Percentiles rank a stretch among this genome's conserved stretches.
These are phyloP conservation scores for Falcunculus frontatus DNA, from an alignment of 2,113 vertebrate species.

Conservation along the genomic window DNA sequence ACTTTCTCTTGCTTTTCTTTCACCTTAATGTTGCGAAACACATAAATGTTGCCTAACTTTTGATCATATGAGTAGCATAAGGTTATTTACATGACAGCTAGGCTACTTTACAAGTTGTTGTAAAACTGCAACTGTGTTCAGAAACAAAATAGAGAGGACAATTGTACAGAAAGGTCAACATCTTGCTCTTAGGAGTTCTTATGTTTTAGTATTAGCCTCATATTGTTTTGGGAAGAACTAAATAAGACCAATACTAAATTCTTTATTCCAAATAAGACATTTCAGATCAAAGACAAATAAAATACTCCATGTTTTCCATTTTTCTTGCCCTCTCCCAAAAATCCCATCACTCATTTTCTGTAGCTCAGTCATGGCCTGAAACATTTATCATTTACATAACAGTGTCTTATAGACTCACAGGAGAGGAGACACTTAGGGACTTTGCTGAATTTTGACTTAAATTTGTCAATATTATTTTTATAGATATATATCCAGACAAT, in stretches of 20 bases:
- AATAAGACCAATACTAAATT: not conserved
- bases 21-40: slow-evolving; percentile 1
- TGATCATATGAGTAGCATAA: not conserved
- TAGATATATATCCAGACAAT: not conserved
- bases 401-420: not conserved
- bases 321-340: not conserved
- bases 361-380: not conserved
- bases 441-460: not conserved
- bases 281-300: not conserved
- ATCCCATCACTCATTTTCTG: not conserved
- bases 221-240: not conserved
- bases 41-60: not conserved
- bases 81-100: not conserved
- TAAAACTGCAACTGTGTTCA: not conserved
- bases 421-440: not conserved
- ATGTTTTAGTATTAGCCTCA: not conserved
- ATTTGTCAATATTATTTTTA: not conserved
- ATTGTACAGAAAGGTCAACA: not conserved
- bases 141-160: not conserved
- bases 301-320: not conserved
- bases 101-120: not conserved
- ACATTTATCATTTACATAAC: not conserved
- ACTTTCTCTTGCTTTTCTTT: not conserved
- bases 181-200: not conserved
- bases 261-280: not conserved